Conservation (phyloP, 2,113 vertebrate species). For the Mus spicilegus region DNA sequence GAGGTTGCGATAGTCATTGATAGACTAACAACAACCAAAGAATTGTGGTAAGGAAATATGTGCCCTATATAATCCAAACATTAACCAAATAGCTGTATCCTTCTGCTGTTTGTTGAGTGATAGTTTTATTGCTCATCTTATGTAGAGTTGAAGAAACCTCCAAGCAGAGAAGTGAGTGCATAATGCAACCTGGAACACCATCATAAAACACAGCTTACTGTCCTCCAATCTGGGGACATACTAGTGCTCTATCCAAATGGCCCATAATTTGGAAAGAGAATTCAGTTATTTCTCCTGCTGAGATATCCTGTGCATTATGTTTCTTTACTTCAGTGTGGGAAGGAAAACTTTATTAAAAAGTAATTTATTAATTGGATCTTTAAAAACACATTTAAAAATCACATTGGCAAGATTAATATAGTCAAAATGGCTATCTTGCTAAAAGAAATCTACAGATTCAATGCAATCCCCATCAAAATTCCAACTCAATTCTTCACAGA, state of each 20-base stretch:
- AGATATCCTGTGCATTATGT: background rate
- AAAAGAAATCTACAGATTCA: no score
- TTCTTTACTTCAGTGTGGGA: background rate
- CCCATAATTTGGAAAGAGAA: background rate
- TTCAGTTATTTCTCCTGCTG: background rate
- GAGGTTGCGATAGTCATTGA: background rate
- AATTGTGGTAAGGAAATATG: background rate
- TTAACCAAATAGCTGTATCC: background rate
- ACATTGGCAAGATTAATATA: no score
- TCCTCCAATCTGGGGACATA: background rate
- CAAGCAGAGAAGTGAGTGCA: background rate
- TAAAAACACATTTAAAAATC: background rate
- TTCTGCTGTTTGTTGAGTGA: background rate
- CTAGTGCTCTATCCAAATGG: background rate
- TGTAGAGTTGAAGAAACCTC: background rate
- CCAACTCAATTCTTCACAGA: no score
- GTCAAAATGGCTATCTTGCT: no score
- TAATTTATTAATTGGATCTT: background rate
- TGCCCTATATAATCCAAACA: background rate
- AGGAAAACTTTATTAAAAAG: background rate
- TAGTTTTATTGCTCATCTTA: background rate
- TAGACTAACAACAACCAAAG: background rate
- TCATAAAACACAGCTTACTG: background rate
- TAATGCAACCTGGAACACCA: background rate
- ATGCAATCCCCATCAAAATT: no score